Percentiles rank a stretch among this genome's conserved stretches.
Conservation (phyloP, 2,113 vertebrate species). For the Oreotragus oreotragus region DNA sequence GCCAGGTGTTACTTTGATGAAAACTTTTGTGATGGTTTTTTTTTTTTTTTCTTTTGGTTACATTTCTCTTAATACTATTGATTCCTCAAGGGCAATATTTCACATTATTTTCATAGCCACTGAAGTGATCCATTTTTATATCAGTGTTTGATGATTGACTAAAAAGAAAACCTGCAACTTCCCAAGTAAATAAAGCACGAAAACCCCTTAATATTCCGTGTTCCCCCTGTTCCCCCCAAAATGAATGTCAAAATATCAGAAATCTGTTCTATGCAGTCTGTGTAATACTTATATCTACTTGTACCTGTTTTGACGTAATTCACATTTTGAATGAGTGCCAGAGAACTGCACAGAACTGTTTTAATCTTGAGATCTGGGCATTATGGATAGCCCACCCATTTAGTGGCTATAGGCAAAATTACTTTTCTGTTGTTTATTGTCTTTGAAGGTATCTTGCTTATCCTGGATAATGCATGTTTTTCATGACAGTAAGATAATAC, state of each 20-base stretch:
- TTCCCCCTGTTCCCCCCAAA: neutral
- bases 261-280: neutral
- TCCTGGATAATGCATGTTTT: neutral
- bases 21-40: neutral
- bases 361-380: neutral
- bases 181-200: neutral
- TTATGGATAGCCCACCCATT: neutral
- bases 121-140: neutral
- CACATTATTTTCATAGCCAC: neutral
- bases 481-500: slow-evolving; percentile 4
- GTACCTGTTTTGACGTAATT: slow-evolving; percentile 23
- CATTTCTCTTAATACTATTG: neutral
- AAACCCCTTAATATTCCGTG: neutral
- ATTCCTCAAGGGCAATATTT: neutral
- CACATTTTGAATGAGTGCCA: neutral
- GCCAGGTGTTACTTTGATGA: neutral
- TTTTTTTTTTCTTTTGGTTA: neutral
- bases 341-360: slow-evolving; percentile 6
- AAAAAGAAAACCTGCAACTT: neutral
- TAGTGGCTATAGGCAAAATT: slow-evolving; percentile 10
- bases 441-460: slow-evolving; percentile 26
- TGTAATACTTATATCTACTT: slow-evolving; percentile 6
- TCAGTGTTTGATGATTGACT: neutral
- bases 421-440: slow-evolving; percentile 26
- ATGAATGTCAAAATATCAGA: slow-evolving; percentile 16